phyloP scores from a whole-genome alignment of 30 jellyfish, hydroid and myxozoan species.

The Hydractinia echinata region DNA sequence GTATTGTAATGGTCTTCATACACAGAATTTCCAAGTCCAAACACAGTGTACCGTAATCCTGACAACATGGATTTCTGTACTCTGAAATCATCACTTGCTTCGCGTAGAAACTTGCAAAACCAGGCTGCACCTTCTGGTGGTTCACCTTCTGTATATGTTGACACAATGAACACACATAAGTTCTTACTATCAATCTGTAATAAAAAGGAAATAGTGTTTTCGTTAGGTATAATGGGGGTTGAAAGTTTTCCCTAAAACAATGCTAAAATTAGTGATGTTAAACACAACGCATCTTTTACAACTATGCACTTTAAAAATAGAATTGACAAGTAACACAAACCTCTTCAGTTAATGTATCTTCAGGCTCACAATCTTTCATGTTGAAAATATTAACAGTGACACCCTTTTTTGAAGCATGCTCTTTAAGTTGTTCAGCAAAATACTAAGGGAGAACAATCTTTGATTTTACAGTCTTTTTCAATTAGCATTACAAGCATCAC shows the following conservation, averaged over 20 bases:
- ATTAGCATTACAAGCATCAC: no score
- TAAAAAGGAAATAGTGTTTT: not conserved
- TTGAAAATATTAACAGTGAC: conserved; percentile 14
- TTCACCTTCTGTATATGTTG: conserved; percentile 82
- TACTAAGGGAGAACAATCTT: conserved; percentile 18
- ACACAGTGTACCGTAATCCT: conserved; percentile 77
- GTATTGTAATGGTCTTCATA: conserved; percentile 72
- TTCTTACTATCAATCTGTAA: conserved; percentile 45
- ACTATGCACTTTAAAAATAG: no score
- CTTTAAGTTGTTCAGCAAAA: conserved; percentile 41
- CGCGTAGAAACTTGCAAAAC: conserved; percentile 74
- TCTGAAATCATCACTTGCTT: conserved; percentile 85
- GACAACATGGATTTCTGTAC: conserved; percentile 62
- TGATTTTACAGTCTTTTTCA: no score
- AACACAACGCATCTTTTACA: no score
- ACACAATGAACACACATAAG: conserved; percentile 54
- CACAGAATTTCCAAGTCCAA: conserved; percentile 94
- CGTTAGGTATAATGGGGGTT: no score
- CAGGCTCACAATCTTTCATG: conserved; percentile 90
- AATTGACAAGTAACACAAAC: conserved; percentile 13
- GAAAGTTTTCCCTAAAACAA: no score
- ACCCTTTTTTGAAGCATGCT: conserved; percentile 18
- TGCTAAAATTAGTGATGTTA: no score
- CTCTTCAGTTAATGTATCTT: conserved; percentile 70
- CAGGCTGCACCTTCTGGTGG: conserved; percentile 80